Base-by-base conservation (phyloP, 1,140 invertebrate species). In the Scaptomyza graminum region DNA sequence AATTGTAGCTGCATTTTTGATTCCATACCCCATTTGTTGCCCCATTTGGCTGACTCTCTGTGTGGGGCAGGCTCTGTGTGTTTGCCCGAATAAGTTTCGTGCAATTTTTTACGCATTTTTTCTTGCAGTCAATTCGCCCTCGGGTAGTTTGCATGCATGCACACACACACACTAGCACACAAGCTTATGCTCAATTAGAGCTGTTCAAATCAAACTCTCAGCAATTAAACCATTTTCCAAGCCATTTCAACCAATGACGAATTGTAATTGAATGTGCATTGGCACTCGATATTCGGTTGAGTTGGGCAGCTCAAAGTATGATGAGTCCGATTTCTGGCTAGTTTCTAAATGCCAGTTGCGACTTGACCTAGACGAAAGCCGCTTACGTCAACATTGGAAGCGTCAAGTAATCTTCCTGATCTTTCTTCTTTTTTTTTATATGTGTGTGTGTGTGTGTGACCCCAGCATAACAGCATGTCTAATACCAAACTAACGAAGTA, bases 181-280 rank as follows among this genome's bases (percentile, higher is more conserved):
- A 34, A 52, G 55, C 75, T 82, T 67, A 66, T 87, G 82, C 74
- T 85, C 82, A 87, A 85, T 85, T 85, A 85, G 82, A 82, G 78
- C 63, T 68, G 67, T 74, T 78, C 76, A 80, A 78, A 81, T 71
- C 72, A 60, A 68, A 55, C 77, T 65, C 74, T 55, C 63, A 78
- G 82, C 78, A 88, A 85, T 85, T 85, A 85, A 87, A 70, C 74
- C 83, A 85, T 85, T 85, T 87, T 87, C 83, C 82, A 73, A 73
- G 50, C 78, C 78, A 88, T 88, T 88, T 70, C 75, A 76, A 61
- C 52, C 70, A 68, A 82, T 69, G 47, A 76, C 66, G 62, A 67
- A 74, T 68, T 81, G 82, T 70, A 70, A 79, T 84, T 81, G 82
- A 77, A 75, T 77, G 70, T 66, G 39, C 34, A 44, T n/a, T 3